These are phyloP conservation scores for Casuarius casuarius DNA, from an alignment of 2,113 vertebrate species.

Conservation along the genomic window DNA sequence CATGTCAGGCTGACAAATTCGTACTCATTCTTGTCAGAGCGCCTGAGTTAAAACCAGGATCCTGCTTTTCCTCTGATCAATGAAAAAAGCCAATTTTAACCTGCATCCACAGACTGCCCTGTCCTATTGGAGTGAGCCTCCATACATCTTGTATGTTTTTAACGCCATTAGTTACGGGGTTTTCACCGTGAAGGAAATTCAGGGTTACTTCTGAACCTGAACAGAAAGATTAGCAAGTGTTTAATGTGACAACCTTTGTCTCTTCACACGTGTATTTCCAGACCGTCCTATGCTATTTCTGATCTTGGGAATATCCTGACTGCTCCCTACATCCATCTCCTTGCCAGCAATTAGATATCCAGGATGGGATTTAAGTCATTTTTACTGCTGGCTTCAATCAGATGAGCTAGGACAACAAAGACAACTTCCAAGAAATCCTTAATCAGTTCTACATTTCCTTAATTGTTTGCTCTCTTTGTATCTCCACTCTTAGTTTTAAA, in stretches of 20 bases:
- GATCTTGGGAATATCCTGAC: neutral
- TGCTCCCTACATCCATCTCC: fast-evolving
- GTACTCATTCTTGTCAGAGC: neutral
- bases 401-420: neutral
- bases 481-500: neutral
- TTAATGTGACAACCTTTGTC: neutral
- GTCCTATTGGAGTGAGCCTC: neutral
- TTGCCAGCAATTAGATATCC: neutral
- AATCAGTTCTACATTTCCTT: neutral
- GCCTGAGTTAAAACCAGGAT: fast-evolving
- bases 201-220: neutral
- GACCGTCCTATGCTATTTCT: neutral
- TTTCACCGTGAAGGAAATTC: neutral
- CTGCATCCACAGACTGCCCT: neutral
- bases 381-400: neutral
- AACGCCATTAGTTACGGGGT: neutral
- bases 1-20: neutral
- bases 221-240: neutral
- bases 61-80: neutral
- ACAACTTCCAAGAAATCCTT: neutral
- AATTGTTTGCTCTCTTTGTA: neutral
- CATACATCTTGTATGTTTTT: neutral
- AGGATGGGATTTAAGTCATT: neutral
- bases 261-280: neutral
- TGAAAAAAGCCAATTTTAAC: neutral